A percentile compares a stretch with the other conserved stretches of the same genome.
These are phyloP conservation scores for Oryzias melastigma DNA, from an alignment of 2,113 vertebrate genomes.

Conservation along the genomic window DNA sequence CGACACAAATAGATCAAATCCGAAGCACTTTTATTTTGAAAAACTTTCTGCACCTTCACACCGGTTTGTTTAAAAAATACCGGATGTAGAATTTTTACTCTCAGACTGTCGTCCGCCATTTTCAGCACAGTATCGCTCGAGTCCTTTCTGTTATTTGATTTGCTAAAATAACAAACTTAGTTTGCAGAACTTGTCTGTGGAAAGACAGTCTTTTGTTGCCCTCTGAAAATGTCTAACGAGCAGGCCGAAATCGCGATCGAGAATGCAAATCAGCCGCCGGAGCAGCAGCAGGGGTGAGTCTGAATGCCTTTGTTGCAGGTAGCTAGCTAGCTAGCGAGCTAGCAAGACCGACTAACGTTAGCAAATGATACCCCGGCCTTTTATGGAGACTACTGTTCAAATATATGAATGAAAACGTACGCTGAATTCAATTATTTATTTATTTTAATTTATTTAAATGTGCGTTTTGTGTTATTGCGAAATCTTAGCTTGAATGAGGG, in stretches of 20 bases:
- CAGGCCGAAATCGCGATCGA: conserved; percentile 51
- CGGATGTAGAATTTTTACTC: no score
- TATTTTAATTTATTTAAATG: neutral
- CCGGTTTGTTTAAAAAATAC: no score
- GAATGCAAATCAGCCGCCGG: conserved; percentile 33
- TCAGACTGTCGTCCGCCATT: conserved; percentile 49
- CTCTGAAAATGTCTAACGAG: conserved; percentile 71
- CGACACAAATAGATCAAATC: no score
- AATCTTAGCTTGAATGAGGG: neutral
- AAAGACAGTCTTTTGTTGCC: neutral
- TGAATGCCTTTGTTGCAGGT: conserved; percentile 59
- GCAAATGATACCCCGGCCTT: neutral
- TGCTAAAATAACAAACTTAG: neutral
- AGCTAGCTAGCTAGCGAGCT: neutral
- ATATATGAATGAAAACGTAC: no score
- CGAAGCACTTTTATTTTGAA: no score
- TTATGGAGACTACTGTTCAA: no score
- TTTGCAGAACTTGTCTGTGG: neutral
- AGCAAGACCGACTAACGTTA: neutral
- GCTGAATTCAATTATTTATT: no score
- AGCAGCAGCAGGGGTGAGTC: conserved; percentile 57
- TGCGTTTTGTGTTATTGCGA: neutral
- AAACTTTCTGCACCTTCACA: no score
- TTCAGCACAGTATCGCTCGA: conserved; percentile 14
- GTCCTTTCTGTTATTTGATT: neutral